A percentile compares a stretch with the other conserved stretches of the same genome.
Conservation (phyloP, 2,888 invertebrate species). For the Empis stercorea region DNA sequence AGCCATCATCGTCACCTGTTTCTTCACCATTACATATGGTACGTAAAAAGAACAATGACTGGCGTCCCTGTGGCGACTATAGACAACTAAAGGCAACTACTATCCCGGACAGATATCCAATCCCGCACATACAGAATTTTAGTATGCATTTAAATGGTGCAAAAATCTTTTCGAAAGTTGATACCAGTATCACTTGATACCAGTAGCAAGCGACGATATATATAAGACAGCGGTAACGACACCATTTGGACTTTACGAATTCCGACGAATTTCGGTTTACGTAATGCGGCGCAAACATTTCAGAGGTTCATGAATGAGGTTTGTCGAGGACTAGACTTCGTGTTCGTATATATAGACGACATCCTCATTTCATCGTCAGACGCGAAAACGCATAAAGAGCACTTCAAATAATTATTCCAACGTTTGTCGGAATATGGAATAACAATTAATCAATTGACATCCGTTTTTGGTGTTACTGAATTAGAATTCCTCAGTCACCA, state of each 20-base stretch:
- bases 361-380: not conserved
- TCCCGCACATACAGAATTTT: constrained; percentile 3
- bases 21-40: not conserved
- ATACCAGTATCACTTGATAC: not conserved
- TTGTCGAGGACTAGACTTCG: not conserved
- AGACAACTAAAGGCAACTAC: constrained; percentile 3
- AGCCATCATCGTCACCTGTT: not conserved
- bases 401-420: not conserved
- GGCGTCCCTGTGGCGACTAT: constrained; percentile 5
- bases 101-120: constrained; percentile 3
- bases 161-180: constrained; percentile 1
- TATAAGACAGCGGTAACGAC: not conserved
- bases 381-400: not conserved
- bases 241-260: not conserved
- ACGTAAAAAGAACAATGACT: constrained; percentile 2
- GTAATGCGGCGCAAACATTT: not conserved
- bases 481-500: constrained; percentile 4
- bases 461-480: constrained; percentile 2
- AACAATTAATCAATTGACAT: constrained; percentile 1
- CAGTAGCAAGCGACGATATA: not conserved
- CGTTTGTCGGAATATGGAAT: not conserved
- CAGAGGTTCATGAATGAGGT: not conserved
- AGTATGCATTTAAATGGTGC: not conserved
- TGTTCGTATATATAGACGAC: not conserved
- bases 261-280: not conserved